Base-by-base conservation (phyloP, 2,888 invertebrate species). In the Meganola albula region DNA sequence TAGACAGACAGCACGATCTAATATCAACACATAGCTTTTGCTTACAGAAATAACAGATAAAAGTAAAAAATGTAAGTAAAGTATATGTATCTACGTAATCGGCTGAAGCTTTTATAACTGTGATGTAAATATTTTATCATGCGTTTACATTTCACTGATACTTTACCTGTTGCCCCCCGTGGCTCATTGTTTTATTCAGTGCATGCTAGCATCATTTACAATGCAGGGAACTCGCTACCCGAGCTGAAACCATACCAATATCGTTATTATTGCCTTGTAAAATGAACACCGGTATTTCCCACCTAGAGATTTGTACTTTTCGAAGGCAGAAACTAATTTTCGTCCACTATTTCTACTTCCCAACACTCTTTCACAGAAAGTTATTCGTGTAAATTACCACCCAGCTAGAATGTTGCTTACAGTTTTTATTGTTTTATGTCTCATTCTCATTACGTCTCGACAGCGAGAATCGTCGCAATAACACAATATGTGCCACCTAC, bases 161-260 rank as follows among this genome's bases (percentile, higher is more conserved):
- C 32, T 27, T 27, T 35, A 68, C 71, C 65, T 73, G 72, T 72
- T 72, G 71, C 61, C 30, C 31, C 27, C 32, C 42, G 42, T 41
- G 37, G 34, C 41, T 58, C 58, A 55, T 53, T 64, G 55, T 67
- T 53, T 59, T 66, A 73, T 74, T 70, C 66, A 70, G 61, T 63
- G 63, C 65, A 67, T 61, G 57, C 44, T 44, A 34, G 49, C 50
- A 48, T 66, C 60, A 66, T 66, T 58, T 61, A 65, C 49, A 42
- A 54, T 58, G 58, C 63, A 61, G 42, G 51, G 51, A 40, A 43
- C 43, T 33, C 44, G 32, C 12, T 42, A 48, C 52, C 53, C 50
- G 48, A 38, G 44, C 54, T 61, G 64, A 64, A 67, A 54, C 57
- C 50, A 40, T 54, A 63, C 63, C 63, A 63, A 44, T 48, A 53